These are phyloP conservation scores for Clarias pachynema DNA, from an alignment of 2,797 vertebrate genomes.

Conservation along the genomic window DNA sequence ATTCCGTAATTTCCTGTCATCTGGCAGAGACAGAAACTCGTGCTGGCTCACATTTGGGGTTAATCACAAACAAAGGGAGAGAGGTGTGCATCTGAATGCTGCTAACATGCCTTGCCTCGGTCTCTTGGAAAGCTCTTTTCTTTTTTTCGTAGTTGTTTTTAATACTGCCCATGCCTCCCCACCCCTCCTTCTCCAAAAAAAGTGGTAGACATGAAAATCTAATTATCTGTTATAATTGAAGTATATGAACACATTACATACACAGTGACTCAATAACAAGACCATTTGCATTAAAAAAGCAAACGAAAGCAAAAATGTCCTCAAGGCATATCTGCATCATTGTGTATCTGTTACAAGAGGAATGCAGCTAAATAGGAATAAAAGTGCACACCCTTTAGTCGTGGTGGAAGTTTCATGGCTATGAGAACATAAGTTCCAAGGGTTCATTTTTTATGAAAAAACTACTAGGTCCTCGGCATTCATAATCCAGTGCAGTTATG, in stretches of 20 bases:
- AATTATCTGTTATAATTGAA: not conserved
- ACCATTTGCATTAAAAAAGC: not conserved
- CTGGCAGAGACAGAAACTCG: not conserved
- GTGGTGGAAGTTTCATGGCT: not conserved
- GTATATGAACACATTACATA: not conserved
- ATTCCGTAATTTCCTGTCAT: conserved; percentile 17
- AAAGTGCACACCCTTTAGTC: not conserved
- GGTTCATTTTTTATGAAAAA: not conserved
- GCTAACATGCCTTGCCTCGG: conserved; percentile 18
- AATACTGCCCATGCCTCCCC: not conserved
- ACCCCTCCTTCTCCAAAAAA: not conserved
- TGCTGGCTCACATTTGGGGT: conserved; percentile 32
- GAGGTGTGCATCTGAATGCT: conserved; percentile 48
- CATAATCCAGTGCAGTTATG: not conserved
- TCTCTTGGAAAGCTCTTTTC: conserved; percentile 35
- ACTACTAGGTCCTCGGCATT: not conserved
- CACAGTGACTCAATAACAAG: not conserved
- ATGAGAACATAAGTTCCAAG: not conserved
- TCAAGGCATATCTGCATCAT: not conserved
- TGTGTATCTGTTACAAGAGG: not conserved
- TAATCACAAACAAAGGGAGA: conserved; percentile 11
- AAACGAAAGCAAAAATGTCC: not conserved
- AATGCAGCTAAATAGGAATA: not conserved
- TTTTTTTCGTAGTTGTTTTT: conserved; percentile 17
- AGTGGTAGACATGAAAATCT: not conserved